Conservation (phyloP, 2,113 vertebrate species). For the Engystomops pustulosus region DNA sequence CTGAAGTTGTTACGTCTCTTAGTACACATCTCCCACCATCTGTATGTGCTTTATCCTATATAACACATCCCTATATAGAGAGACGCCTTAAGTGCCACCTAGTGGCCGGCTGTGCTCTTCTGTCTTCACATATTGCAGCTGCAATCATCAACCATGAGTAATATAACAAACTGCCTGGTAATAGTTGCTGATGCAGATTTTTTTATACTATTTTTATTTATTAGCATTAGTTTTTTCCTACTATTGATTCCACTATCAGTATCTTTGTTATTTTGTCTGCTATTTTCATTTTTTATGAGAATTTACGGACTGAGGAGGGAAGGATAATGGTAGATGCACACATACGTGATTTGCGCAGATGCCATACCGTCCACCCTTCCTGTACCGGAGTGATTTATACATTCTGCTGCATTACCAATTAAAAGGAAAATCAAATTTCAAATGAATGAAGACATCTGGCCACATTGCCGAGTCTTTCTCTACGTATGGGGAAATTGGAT, state of each 20-base stretch:
- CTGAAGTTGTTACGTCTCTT: no score
- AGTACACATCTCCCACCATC: no score
- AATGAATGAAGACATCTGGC: constrained; percentile 59
- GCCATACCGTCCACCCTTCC: neutral
- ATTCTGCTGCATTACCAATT: constrained; percentile 56
- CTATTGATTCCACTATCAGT: no score
- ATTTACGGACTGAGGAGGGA: neutral
- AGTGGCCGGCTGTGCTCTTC: neutral
- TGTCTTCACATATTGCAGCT: neutral
- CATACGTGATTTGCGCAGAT: neutral
- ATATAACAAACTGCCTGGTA: neutral
- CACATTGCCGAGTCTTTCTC: constrained; percentile 43
- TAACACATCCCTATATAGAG: no score
- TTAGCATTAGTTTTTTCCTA: no score
- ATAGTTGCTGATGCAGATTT: neutral
- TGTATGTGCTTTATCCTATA: no score
- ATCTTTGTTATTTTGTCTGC: no score
- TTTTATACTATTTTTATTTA: neutral
- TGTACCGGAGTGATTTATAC: constrained; percentile 47
- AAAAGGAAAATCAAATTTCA: constrained; percentile 59
- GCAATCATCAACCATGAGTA: neutral
- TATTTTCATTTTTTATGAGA: no score
- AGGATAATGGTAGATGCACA: neutral
- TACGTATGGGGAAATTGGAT: constrained; percentile 58
- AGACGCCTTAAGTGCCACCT: neutral